Evolutionary conservation across 1,140 invertebrate species (phyloP), one percentile per base, ranked within the genome.

Genomic region (Drosophila pseudoobscura): DNA sequence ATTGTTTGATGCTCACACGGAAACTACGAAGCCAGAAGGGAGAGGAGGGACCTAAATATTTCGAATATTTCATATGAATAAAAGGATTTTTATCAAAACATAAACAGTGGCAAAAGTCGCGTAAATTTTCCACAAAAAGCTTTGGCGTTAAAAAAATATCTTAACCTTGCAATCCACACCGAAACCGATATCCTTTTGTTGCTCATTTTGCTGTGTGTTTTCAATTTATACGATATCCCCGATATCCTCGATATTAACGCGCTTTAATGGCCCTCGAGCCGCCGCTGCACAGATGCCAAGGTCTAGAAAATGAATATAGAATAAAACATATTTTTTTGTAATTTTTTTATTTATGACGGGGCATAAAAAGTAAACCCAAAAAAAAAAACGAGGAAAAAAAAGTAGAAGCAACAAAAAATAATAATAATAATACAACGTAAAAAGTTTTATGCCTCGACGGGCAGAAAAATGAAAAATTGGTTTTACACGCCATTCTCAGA

Each of bases 321-420:
- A 83, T 71, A 75, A 79, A 79, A 75, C 65, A 80, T 85, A 76
- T 83, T 76, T 85, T 84, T 85, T 84, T 83, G n/a, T n/a, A n/a
- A n/a, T 83, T 83, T 79, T 76, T 39, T 80, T 85, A 83, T 83
- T 83, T 83, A 83, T 84, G 80, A 75, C 80, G 56, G 72, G 50
- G 71, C 80, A 83, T 79, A 79, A 75, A 84, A 79, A 31, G 46
- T 17, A 31, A 17, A 51, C 17, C 17, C 0, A 1, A 17, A 17
- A 26, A 39, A 22, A 50, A 1, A 31, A 39, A 2, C 0, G 20
- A n/a, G 11, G 8, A 1, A 26, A 39, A 22, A 50, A 1, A 31
- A 39, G 11, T 4, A n/a, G 26, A 39, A 35, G 35, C 35, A 39
- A 39, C 35, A 63, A 45, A 54, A 29, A 39, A 69, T 68, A 68